Conservation (phyloP, 2,888 invertebrate species). For the Xanthorhoe spadicearia region DNA sequence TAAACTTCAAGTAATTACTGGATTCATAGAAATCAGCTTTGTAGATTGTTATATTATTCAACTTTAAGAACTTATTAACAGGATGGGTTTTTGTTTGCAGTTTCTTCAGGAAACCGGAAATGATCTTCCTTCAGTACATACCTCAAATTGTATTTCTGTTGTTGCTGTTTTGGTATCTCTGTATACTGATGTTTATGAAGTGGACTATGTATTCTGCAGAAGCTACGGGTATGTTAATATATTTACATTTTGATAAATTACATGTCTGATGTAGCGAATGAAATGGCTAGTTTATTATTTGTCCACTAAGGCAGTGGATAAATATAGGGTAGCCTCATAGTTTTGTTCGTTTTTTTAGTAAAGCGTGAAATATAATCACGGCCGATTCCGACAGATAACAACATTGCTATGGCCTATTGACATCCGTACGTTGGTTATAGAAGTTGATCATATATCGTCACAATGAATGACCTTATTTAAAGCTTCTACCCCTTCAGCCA, state of each 20-base stretch:
- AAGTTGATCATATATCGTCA: no score
- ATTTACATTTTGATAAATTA: neutral
- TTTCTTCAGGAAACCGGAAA: constrained; percentile 76
- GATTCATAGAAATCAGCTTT: constrained; percentile 79
- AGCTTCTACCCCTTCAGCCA: no score
- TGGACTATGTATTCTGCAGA: constrained; percentile 86
- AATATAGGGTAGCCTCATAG: no score
- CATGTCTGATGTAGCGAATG: no score
- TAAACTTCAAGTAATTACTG: constrained; percentile 85
- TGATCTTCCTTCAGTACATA: constrained; percentile 87
- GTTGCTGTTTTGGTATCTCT: constrained; percentile 88
- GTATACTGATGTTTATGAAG: constrained; percentile 88
- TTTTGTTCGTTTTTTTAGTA: no score
- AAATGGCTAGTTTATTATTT: no score
- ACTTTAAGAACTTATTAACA: constrained; percentile 23
- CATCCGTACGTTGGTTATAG: no score
- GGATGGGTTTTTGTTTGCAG: constrained; percentile 58
- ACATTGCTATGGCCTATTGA: no score
- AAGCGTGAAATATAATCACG: no score
- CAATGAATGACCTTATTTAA: no score
- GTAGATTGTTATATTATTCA: constrained; percentile 47
- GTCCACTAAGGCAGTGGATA: no score
- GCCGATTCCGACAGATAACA: no score
- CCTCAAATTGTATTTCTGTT: constrained; percentile 89
- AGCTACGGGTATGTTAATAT: constrained; percentile 58